These are phyloP conservation scores for Trissolcus japonicus DNA, from an alignment of 2,888 invertebrate species.

Conservation along the genomic window DNA sequence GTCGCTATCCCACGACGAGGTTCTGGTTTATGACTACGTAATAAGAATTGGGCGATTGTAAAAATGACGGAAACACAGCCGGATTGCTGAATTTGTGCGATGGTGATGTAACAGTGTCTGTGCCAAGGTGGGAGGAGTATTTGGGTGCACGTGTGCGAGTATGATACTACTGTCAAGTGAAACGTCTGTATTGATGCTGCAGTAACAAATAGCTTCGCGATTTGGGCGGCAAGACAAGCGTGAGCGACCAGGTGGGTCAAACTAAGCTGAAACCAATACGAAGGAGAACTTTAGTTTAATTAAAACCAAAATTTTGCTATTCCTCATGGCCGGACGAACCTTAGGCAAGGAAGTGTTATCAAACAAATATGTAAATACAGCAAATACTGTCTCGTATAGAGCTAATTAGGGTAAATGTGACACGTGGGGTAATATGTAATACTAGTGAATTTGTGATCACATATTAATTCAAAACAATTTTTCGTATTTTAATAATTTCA, in stretches of 20 bases:
- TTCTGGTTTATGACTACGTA: background rate
- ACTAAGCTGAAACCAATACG: too few relatives aligned
- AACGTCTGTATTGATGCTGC: constrained; percentile 44
- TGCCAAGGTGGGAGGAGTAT: constrained; percentile 14
- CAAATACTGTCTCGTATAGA: too few relatives aligned
- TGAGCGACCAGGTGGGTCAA: constrained; percentile 31
- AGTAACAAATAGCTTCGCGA: constrained; percentile 36
- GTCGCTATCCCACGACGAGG: background rate
- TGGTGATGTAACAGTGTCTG: constrained; percentile 46
- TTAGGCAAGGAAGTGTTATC: too few relatives aligned
- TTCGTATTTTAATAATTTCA: too few relatives aligned
- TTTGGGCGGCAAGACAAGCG: constrained; percentile 22
- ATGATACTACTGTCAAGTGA: constrained; percentile 30
- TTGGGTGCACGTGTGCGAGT: constrained; percentile 37
- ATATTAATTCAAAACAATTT: too few relatives aligned
- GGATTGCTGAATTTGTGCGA: constrained; percentile 29
- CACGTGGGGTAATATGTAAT: too few relatives aligned
- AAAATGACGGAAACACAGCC: background rate
- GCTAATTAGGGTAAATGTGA: too few relatives aligned
- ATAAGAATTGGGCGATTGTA: background rate
- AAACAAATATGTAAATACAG: too few relatives aligned
- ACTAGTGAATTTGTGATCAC: too few relatives aligned
- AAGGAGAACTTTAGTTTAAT: too few relatives aligned
- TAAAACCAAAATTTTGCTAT: too few relatives aligned
- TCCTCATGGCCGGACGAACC: too few relatives aligned